A percentile compares a stretch with the other conserved stretches of the same genome.
These are phyloP conservation scores for Onychostruthus taczanowskii DNA, from an alignment of 2,113 vertebrate genomes.

Conservation along the genomic window DNA sequence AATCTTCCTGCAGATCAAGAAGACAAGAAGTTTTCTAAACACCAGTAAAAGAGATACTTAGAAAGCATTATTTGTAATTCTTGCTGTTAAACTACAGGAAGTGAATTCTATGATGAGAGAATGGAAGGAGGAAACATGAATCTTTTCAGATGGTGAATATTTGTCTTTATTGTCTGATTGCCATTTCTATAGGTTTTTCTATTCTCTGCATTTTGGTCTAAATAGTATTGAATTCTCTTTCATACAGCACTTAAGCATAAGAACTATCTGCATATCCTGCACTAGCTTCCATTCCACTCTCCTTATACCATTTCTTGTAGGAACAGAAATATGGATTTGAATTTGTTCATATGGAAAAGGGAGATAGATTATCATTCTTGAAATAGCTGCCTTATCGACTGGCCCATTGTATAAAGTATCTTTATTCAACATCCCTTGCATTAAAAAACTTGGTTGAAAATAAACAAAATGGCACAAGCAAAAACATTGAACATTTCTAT, in stretches of 20 bases:
- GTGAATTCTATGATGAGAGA: not conserved
- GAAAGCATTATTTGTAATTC: not conserved
- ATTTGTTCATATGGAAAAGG: not conserved
- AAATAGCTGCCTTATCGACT: not conserved
- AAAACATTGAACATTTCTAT: not conserved
- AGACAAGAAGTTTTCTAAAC: not conserved
- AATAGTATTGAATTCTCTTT: not conserved
- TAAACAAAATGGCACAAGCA: not conserved
- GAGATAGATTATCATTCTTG: not conserved
- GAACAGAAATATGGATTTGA: not conserved
- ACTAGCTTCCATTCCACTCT: not conserved
- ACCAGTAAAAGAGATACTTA: not conserved
- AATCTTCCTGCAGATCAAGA: not conserved
- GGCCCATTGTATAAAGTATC: not conserved
- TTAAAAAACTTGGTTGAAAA: not conserved
- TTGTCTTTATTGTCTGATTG: not conserved
- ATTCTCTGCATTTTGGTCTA: not conserved
- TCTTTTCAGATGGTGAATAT: not conserved
- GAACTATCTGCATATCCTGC: not conserved
- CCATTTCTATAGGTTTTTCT: not conserved
- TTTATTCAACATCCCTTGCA: not conserved
- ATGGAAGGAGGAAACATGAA: not conserved
- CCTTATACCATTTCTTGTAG: not conserved
- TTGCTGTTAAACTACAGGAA: not conserved
- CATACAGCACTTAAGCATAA: not conserved